phyloP scores from a whole-genome alignment of 2,888 invertebrate species.

The Deladenus siricidicola region DNA sequence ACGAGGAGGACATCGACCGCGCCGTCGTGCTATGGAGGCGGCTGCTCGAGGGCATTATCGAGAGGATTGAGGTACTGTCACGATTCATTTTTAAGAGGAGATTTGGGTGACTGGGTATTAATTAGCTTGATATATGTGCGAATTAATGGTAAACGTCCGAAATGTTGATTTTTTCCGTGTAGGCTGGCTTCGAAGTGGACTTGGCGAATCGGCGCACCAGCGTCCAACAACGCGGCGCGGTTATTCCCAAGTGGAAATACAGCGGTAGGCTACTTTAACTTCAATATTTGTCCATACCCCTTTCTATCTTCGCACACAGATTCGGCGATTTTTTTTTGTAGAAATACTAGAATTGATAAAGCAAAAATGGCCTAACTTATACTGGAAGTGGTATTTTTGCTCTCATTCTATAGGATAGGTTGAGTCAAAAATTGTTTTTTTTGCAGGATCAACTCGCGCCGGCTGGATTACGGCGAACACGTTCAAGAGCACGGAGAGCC shows the following conservation, averaged over 20 bases:
- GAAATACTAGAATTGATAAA: too few relatives aligned
- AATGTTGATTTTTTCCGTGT: too few relatives aligned
- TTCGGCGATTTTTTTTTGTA: too few relatives aligned
- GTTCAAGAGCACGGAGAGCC: not conserved
- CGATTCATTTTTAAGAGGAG: not conserved
- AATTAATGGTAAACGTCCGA: too few relatives aligned
- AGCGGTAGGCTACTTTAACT: not conserved
- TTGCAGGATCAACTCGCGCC: not conserved
- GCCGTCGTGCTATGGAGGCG: constrained; percentile 40
- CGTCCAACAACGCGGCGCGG: constrained; percentile 9
- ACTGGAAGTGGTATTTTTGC: too few relatives aligned
- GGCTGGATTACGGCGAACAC: not conserved
- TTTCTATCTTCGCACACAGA: too few relatives aligned
- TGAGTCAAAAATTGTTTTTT: too few relatives aligned
- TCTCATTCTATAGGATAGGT: too few relatives aligned
- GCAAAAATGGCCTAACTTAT: too few relatives aligned
- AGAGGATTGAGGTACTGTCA: constrained; percentile 37
- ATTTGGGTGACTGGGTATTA: too few relatives aligned
- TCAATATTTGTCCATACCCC: too few relatives aligned
- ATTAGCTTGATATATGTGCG: too few relatives aligned
- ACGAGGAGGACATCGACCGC: constrained; percentile 32
- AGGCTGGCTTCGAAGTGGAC: constrained; percentile 40
- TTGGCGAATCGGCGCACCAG: constrained; percentile 24
- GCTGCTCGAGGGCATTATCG: constrained; percentile 40
- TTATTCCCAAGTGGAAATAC: not conserved